Evolutionary conservation across 2,113 vertebrate genomes (phyloP).

Genomic region (Hiodon alosoides): DNA sequence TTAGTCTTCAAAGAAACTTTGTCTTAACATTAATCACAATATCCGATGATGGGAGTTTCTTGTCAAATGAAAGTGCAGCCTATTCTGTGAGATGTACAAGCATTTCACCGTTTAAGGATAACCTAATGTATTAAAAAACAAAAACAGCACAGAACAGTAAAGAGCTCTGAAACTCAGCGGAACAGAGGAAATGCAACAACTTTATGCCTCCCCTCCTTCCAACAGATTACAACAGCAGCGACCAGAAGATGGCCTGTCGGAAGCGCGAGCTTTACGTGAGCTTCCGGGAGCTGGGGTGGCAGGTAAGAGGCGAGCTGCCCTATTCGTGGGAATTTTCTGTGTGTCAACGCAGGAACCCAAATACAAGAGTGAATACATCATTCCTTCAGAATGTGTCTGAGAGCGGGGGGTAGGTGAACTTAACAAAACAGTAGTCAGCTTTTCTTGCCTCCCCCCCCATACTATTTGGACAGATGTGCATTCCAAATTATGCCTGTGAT

Average conservation of each 20-base stretch:
- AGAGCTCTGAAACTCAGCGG: background rate
- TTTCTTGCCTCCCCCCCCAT: background rate
- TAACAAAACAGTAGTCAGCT: background rate
- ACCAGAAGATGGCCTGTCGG: conserved; percentile 87
- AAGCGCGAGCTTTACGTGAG: conserved; percentile 95
- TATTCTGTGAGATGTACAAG: too few relatives aligned
- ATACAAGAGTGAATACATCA: background rate
- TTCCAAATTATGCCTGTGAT: background rate
- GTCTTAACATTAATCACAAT: too few relatives aligned
- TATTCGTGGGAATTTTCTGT: background rate
- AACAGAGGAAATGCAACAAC: background rate
- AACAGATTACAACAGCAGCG: conserved; percentile 92
- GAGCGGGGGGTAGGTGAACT: background rate
- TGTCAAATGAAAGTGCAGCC: too few relatives aligned
- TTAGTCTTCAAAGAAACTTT: too few relatives aligned
- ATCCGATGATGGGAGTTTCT: too few relatives aligned
- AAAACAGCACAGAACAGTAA: too few relatives aligned
- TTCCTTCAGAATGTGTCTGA: background rate
- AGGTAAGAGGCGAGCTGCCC: conserved; percentile 63
- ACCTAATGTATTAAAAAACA: too few relatives aligned
- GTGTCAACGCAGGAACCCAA: background rate
- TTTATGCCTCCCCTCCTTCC: conserved; percentile 37
- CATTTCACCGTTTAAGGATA: too few relatives aligned
- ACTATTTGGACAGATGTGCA: background rate
- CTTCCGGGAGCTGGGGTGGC: conserved; percentile 94